Base-by-base conservation (phyloP, 23 tunicate genomes). In the Halocynthia aurantium region DNA sequence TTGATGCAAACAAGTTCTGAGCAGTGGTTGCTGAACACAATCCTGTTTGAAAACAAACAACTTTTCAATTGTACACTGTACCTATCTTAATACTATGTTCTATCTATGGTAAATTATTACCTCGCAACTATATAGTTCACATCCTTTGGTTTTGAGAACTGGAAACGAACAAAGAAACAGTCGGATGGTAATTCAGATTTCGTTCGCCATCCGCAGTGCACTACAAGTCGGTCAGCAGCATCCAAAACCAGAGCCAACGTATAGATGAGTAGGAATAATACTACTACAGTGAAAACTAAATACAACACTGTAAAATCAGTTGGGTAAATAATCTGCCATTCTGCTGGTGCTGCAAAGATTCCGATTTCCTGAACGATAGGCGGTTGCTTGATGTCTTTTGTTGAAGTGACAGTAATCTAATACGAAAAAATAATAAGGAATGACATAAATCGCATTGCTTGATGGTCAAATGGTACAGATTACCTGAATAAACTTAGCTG, bases 401-500 rank as follows among this genome's bases (percentile, higher is more conserved):
- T 82, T 7, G 69, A 8, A 10, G 81, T 52, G 19, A 87, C 53
- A 7, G 81, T 57, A 5, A 87, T 69, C 93, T 87, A 51, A 17
- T 15, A 18, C 72, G 4, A 22, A 68, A 68, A 22, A 22, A 1
- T 15, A 67, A 20, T n/a, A 15, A 15, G 2, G 31, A n/a, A 5
- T n/a, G 17, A n/a, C 19, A n/a, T 67, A 5, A 20, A 67, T 1
- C 31, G 2, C 72, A 67, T 5, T 67, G 44, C 44, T 31, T 22
- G 22, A 67, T 19, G 72, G 17, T 67, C 22, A 67, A 67, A 64
- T 63, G 20, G 7, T 17, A 68, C 57, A 44, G 20, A 20, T 50
- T 65, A 86, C 93, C 67, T 81, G 77, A 40, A 82, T 69, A 70
- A 87, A 87, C 56, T 87, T 77, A 21, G 94, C 86, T 17, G 60